Percentiles rank a stretch among this genome's conserved stretches.
Conservation (phyloP, 2,113 vertebrate species). For the Dasyornis broadbenti region DNA sequence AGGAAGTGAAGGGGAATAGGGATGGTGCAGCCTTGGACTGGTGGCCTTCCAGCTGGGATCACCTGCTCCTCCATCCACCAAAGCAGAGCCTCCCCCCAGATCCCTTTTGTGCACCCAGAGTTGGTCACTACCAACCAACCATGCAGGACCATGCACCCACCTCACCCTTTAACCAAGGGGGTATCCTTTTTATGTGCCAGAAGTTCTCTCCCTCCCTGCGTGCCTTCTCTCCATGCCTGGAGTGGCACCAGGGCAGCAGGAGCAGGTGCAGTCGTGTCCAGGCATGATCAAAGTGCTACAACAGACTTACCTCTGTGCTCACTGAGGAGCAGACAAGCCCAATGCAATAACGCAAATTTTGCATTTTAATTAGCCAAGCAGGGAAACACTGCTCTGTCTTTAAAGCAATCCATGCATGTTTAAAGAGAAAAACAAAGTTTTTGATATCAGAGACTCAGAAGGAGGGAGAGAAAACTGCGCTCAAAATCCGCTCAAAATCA, state of each 20-base stretch:
- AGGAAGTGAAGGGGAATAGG: neutral
- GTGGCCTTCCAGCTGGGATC: neutral
- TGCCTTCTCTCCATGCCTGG: neutral
- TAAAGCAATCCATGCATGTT: neutral
- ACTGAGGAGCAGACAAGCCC: neutral
- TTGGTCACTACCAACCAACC: neutral
- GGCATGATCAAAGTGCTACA: neutral
- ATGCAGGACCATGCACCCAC: neutral
- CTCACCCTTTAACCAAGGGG: neutral
- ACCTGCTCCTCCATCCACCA: neutral
- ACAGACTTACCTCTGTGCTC: neutral
- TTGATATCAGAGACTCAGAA: neutral
- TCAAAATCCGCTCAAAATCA: neutral
- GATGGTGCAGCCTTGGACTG: neutral
- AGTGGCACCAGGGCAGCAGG: fast-evolving
- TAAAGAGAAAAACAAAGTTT: neutral
- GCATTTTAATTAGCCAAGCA: neutral
- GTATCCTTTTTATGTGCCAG: neutral
- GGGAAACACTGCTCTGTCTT: neutral
- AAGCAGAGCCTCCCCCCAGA: neutral
- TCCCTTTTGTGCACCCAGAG: neutral
- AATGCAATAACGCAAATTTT: fast-evolving
- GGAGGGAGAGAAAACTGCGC: neutral
- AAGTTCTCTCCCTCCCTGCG: neutral
- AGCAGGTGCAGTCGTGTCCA: neutral